Percentiles rank a stretch among this genome's conserved stretches.
phyloP scores from a whole-genome alignment of 2,113 vertebrate genomes.

The Lagopus leucura region DNA sequence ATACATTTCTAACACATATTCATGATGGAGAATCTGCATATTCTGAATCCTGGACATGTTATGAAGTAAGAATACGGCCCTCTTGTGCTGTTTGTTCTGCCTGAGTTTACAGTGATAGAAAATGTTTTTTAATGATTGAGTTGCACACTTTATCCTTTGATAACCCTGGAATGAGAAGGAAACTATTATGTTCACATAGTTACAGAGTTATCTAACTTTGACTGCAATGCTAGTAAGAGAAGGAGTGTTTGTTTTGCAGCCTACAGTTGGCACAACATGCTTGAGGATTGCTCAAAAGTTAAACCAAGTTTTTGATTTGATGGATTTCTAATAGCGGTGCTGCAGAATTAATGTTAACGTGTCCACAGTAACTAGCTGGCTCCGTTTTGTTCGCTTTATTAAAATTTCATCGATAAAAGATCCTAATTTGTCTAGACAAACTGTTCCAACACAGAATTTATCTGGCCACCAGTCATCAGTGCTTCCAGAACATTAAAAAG shows the following conservation, averaged over 20 bases:
- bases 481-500: not conserved
- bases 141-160: not conserved
- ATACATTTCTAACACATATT: not conserved
- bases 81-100: not conserved
- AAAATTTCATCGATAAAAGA: not conserved
- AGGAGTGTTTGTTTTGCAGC: not conserved
- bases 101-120: rapidly evolving
- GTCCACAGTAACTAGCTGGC: not conserved
- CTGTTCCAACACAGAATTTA: not conserved
- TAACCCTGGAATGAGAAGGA: not conserved
- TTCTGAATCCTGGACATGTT: not conserved
- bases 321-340: not conserved
- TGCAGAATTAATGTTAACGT: not conserved
- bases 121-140: not conserved
- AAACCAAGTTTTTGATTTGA: not conserved
- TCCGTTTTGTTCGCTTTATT: not conserved
- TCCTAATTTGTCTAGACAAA: not conserved
- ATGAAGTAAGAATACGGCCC: not conserved
- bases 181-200: too few relatives aligned
- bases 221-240: not conserved
- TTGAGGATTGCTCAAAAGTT: not conserved
- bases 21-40: not conserved
- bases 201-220: not conserved
- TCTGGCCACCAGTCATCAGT: not conserved
- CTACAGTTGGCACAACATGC: not conserved